Conservation (phyloP, 1,140 invertebrate genomes). For the Lutraria rhynchaena region DNA sequence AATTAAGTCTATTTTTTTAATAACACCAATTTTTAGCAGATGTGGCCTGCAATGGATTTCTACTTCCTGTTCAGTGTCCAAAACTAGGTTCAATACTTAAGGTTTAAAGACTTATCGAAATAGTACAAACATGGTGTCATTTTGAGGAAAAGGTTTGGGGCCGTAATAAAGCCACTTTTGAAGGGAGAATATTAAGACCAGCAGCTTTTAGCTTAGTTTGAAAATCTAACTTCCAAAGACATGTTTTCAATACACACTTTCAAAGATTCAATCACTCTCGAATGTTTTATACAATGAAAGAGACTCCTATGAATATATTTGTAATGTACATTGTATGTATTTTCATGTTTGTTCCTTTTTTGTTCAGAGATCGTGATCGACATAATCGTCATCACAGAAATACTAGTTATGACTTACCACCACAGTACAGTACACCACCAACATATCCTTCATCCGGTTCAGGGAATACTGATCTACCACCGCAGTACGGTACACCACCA, state of each 20-base stretch:
- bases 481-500: conserved; percentile 19
- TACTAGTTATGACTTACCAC: conserved; percentile 21
- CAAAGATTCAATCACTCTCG: background rate
- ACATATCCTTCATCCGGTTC: conserved; percentile 28
- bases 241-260: background rate
- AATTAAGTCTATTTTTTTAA: too few species aligned
- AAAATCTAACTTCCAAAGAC: background rate
- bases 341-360: background rate
- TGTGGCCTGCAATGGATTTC: too few species aligned
- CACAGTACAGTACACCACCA: conserved; percentile 22
- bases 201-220: background rate
- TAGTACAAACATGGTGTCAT: too few species aligned
- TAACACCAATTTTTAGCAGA: too few species aligned
- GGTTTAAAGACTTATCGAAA: too few species aligned
- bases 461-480: conserved; percentile 38
- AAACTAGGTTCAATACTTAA: too few species aligned
- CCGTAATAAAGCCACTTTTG: too few species aligned
- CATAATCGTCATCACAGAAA: conserved; percentile 16
- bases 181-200: background rate
- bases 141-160: too few species aligned
- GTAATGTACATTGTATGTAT: background rate
- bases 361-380: conserved; percentile 11
- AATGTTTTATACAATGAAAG: too few species aligned
- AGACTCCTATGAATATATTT: background rate
- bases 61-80: too few species aligned